Percentiles rank a stretch among this genome's conserved stretches.
These are phyloP conservation scores for Eubasilissa splendida DNA, from an alignment of 2,888 invertebrate genomes.

Conservation along the genomic window DNA sequence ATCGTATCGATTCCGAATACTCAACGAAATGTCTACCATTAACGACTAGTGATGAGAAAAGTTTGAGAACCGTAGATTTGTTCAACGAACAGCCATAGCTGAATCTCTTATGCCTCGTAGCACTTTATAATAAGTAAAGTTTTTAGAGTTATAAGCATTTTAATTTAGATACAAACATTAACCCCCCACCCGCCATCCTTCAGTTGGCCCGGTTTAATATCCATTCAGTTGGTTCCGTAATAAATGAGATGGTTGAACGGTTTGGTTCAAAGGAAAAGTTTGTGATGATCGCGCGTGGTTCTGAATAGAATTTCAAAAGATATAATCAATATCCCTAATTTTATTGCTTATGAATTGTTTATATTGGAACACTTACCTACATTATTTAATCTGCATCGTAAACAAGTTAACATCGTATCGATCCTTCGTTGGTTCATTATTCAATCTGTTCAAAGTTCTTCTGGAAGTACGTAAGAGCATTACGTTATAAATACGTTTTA, in stretches of 20 bases:
- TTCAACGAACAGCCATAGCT: neutral
- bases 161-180: slow-evolving; percentile 44
- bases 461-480: no score
- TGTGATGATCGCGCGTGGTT: slow-evolving; percentile 6
- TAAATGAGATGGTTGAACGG: slow-evolving; percentile 29
- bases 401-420: no score
- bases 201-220: neutral
- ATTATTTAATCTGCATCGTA: no score
- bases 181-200: neutral
- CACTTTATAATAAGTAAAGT: slow-evolving; percentile 43
- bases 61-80: slow-evolving; percentile 1
- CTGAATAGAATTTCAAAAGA: slow-evolving; percentile 1
- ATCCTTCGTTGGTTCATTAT: no score
- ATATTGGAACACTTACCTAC: no score
- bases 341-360: no score
- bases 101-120: slow-evolving; percentile 28
- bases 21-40: neutral
- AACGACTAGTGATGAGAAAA: neutral
- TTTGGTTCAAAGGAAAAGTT: slow-evolving; percentile 22
- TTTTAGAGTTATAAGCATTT: slow-evolving; percentile 45
- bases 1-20: neutral
- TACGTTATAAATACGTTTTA: no score
- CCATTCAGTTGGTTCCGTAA: slow-evolving; percentile 17
- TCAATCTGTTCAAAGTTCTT: no score
- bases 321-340: neutral